These are phyloP conservation scores for Eospalax fontanierii DNA, from an alignment of 2,797 vertebrate genomes.

Conservation along the genomic window DNA sequence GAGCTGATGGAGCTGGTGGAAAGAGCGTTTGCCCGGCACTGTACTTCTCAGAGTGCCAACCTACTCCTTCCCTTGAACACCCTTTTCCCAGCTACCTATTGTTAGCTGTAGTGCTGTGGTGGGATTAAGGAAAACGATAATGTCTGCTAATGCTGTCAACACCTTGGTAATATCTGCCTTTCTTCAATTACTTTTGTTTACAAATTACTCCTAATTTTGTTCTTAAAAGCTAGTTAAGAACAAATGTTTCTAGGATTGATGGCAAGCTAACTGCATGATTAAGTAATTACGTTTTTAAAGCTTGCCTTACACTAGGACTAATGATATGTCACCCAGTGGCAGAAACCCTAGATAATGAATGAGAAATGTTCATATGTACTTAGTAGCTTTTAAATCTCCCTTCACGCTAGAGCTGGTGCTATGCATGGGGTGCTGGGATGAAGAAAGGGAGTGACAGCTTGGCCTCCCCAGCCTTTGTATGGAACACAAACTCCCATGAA, in stretches of 20 bases:
- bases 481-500: conserved; percentile 58
- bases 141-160: conserved; percentile 88
- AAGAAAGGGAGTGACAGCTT: conserved; percentile 80
- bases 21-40: not conserved
- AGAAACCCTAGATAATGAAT: conserved; percentile 90
- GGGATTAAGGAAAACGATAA: conserved; percentile 83
- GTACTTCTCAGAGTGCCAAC: not conserved
- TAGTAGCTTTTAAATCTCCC: conserved; percentile 86
- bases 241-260: conserved; percentile 91
- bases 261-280: conserved; percentile 91
- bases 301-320: conserved; percentile 89
- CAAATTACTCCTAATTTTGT: conserved; percentile 92
- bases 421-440: conserved; percentile 51
- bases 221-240: conserved; percentile 92
- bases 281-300: conserved; percentile 92
- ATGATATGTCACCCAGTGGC: conserved; percentile 89
- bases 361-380: conserved; percentile 89
- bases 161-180: conserved; percentile 91
- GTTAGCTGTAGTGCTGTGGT: conserved; percentile 53
- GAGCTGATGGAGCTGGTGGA: accelerated
- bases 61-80: not conserved
- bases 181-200: conserved; percentile 92
- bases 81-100: conserved; percentile 75
- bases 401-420: conserved; percentile 81
- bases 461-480: conserved; percentile 74